These are phyloP conservation scores for Hystrix cristata DNA, from an alignment of 2,113 vertebrate species.

Conservation along the genomic window DNA sequence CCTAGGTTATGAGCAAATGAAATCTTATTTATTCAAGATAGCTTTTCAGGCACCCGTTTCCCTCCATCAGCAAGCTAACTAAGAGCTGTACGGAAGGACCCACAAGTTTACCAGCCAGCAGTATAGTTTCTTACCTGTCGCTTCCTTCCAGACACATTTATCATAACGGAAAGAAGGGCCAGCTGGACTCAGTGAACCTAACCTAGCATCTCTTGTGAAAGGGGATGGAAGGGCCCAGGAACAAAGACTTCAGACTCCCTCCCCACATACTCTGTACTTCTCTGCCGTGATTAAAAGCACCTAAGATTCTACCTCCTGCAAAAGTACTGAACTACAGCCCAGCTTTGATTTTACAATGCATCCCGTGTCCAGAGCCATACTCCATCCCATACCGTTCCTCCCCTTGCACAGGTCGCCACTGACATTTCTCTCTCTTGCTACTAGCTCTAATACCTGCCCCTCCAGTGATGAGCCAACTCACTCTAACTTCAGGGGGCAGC, in stretches of 20 bases:
- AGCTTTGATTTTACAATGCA: not conserved
- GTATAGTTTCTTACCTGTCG: not conserved
- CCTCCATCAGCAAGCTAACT: not conserved
- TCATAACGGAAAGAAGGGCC: not conserved
- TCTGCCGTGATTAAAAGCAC: not conserved
- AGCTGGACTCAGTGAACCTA: not conserved
- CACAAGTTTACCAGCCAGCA: not conserved
- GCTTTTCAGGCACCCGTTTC: not conserved
- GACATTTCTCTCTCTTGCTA: not conserved
- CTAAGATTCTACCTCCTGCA: not conserved
- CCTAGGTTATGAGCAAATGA: not conserved
- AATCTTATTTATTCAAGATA: not conserved
- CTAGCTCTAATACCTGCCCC: not conserved
- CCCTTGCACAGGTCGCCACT: not conserved
- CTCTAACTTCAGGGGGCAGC: not conserved
- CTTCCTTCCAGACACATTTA: not conserved
- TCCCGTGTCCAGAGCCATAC: fast-evolving
- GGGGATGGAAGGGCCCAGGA: not conserved
- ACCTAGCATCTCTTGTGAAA: not conserved
- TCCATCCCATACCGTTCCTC: not conserved
- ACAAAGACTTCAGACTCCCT: not conserved
- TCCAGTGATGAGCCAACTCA: not conserved
- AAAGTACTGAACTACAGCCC: not conserved
- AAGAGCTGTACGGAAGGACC: not conserved
- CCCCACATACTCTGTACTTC: not conserved